A percentile compares a stretch with the other conserved stretches of the same genome.
These are phyloP conservation scores for Alca torda DNA, from an alignment of 2,797 vertebrate species.

Conservation along the genomic window DNA sequence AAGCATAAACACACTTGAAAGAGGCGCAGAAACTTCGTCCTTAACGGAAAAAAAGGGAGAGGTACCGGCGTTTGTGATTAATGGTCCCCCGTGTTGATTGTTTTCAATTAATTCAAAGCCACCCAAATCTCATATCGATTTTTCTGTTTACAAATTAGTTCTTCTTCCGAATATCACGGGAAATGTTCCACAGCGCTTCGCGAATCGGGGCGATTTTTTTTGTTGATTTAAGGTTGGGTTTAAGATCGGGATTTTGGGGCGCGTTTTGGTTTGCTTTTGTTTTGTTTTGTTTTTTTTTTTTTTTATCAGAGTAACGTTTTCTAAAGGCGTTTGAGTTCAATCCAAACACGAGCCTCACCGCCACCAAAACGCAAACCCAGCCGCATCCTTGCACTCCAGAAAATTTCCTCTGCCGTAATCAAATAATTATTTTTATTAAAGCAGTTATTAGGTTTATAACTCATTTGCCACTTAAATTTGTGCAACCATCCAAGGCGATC, in stretches of 20 bases:
- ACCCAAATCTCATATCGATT: slow-evolving; percentile 35
- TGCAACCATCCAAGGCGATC: slow-evolving; percentile 81
- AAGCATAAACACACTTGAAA: slow-evolving; percentile 47
- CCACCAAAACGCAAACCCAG: slow-evolving; percentile 4
- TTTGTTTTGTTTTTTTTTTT: neutral
- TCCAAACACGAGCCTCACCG: neutral
- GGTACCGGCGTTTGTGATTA: slow-evolving; percentile 27
- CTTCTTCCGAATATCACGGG: neutral
- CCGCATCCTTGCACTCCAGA: slow-evolving; percentile 15
- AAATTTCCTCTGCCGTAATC: slow-evolving; percentile 61
- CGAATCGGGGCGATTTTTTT: neutral
- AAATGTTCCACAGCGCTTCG: neutral
- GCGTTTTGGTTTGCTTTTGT: neutral
- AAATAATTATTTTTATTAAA: slow-evolving; percentile 74
- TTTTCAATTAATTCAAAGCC: slow-evolving; percentile 71
- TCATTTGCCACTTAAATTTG: slow-evolving; percentile 84
- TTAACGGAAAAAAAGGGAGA: neutral
- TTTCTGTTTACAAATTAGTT: slow-evolving; percentile 43
- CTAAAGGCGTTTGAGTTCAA: neutral
- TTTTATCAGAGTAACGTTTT: neutral
- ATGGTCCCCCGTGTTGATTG: slow-evolving; percentile 53
- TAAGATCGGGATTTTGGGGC: neutral
- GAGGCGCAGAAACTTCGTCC: neutral
- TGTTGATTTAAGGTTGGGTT: neutral
- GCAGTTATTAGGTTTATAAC: slow-evolving; percentile 82